phyloP scores from a whole-genome alignment of 2,888 invertebrate genomes.

The Coenonympha arcania region DNA sequence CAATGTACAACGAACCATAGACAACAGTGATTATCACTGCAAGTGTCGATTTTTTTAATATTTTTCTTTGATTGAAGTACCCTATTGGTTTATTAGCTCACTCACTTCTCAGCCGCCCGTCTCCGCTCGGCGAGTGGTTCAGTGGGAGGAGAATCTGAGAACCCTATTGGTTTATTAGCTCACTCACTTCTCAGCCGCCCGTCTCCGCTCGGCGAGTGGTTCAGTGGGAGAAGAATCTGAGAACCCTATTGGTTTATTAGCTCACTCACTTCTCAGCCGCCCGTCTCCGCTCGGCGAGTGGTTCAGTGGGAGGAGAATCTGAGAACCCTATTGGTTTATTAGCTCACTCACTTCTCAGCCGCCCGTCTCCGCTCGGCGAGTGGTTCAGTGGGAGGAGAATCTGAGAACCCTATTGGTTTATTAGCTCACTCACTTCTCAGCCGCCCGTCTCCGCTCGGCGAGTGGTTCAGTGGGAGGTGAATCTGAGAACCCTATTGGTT shows the following conservation, averaged over 20 bases:
- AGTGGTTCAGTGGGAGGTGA: conserved; percentile 17
- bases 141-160: no score
- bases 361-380: conserved; percentile 43
- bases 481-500: no score
- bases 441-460: conserved; percentile 46
- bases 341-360: conserved; percentile 51
- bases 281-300: conserved; percentile 36
- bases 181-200: conserved; percentile 54
- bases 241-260: no score
- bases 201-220: conserved; percentile 36
- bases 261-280: conserved; percentile 55
- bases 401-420: no score
- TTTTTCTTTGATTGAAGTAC: no score
- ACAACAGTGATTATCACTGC: no score
- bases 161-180: no score
- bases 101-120: conserved; percentile 55
- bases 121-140: conserved; percentile 36
- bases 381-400: conserved; percentile 20
- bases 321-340: no score
- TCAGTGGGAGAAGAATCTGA: conserved; percentile 21
- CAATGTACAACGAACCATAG: no score
- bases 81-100: no score
- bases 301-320: conserved; percentile 19
- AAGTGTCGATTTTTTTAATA: no score
- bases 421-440: conserved; percentile 50